Percentiles rank a stretch among this genome's conserved stretches.
phyloP scores from a whole-genome alignment of 2,113 vertebrate species.

The Rhinolophus sinicus region DNA sequence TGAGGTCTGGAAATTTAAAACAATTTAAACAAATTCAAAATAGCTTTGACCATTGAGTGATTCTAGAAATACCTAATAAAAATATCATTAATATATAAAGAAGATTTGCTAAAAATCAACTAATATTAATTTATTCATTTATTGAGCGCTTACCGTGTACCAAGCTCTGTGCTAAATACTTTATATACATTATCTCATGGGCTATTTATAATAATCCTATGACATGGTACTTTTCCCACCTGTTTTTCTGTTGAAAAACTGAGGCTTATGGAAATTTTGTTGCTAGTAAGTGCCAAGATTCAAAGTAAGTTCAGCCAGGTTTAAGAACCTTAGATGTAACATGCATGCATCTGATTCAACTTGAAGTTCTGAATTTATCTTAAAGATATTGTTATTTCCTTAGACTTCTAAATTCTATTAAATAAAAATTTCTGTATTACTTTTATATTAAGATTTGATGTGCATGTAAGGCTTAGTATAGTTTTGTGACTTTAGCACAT shows the following conservation, averaged over 20 bases:
- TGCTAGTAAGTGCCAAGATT: conserved; percentile 27
- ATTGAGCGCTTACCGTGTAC: not conserved
- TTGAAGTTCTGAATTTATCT: conserved; percentile 55
- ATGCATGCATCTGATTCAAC: conserved; percentile 2
- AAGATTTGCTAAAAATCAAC: conserved; percentile 41
- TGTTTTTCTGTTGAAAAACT: conserved; percentile 55
- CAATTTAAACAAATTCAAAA: conserved; percentile 50
- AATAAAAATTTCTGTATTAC: not conserved
- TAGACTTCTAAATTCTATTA: conserved; percentile 29
- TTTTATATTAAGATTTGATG: conserved; percentile 50
- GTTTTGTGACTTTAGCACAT: conserved; percentile 20
- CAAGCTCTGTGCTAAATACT: conserved; percentile 28
- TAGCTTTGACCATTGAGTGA: conserved; percentile 33
- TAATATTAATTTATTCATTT: conserved; percentile 40
- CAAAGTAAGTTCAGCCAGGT: conserved; percentile 31
- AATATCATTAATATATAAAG: conserved; percentile 23
- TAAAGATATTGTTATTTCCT: conserved; percentile 13
- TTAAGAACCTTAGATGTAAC: conserved; percentile 28
- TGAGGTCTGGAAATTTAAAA: conserved; percentile 22
- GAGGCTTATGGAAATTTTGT: conserved; percentile 26
- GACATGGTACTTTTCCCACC: not conserved
- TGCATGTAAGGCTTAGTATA: conserved; percentile 19
- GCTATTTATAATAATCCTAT: conserved; percentile 27
- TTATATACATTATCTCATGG: conserved; percentile 36
- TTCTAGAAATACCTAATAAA: conserved; percentile 49